Evolutionary conservation across 2,888 invertebrate species (phyloP).

Genomic region (Parelbella ahira): DNA sequence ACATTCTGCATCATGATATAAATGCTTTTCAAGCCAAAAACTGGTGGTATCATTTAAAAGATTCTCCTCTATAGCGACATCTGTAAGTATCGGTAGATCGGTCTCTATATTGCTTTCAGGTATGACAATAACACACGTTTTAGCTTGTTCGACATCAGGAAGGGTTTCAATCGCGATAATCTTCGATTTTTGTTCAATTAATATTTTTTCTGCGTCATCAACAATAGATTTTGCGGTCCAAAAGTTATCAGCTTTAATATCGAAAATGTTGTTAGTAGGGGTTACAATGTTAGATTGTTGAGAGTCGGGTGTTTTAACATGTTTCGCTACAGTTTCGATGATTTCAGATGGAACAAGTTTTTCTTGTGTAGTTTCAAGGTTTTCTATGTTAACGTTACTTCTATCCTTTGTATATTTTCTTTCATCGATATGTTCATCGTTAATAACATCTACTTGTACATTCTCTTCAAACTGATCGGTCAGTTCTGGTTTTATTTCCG

Average conservation of each 20-base stretch:
- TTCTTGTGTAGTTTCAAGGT: constrained; percentile 8
- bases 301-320: constrained; percentile 15
- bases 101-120: too few relatives aligned
- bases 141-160: too few relatives aligned
- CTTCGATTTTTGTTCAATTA: constrained; percentile 40
- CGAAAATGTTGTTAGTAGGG: constrained; percentile 50
- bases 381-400: too few relatives aligned
- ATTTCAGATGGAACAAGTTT: constrained; percentile 1
- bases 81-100: not conserved
- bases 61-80: constrained; percentile 43
- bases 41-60: constrained; percentile 65
- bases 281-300: constrained; percentile 44
- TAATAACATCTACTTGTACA: too few relatives aligned
- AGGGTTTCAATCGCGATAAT: too few relatives aligned
- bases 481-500: constrained; percentile 18
- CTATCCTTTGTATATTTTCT: too few relatives aligned
- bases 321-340: constrained; percentile 2
- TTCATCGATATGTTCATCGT: too few relatives aligned
- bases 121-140: too few relatives aligned
- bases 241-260: constrained; percentile 61
- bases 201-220: constrained; percentile 80
- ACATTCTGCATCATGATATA: constrained; percentile 85
- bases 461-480: too few relatives aligned
- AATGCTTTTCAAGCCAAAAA: constrained; percentile 82
- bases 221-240: constrained; percentile 39